Evolutionary conservation across 2,888 invertebrate species (phyloP), one percentile per base, ranked within the genome.

Genomic region (Campoletis raptor): DNA sequence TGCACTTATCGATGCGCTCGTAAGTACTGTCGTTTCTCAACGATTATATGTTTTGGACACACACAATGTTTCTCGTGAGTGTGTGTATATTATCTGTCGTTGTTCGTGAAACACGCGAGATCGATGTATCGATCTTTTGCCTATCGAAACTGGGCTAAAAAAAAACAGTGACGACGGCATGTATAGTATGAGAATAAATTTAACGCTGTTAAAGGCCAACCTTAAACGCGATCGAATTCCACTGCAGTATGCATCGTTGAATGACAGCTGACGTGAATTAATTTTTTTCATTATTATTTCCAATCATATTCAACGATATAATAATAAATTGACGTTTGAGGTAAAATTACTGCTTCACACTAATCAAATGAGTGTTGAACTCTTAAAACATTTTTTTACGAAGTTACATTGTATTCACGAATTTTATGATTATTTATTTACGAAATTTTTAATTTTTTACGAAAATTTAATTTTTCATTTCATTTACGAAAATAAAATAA

Each of bases 121-220:
- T 86, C 86, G 81, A 86, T 86, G 73, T 76, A 86, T 86, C 86
- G 86, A 86, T 86, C 76, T n/a, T 40, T 24, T 21, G 76, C 73
- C 72, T 73, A 67, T 77, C 52, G 67, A 30, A 83, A 86, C 77
- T 81, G 73, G 80, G 73, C 80, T 83, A 64, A 18, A 79, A 69
- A 52, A 61, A 30, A n/a, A 48, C n/a, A 54, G n/a, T 2, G 30
- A 10, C 21, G 24, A 30, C 15, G 61, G 30, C 42, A 66, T 40
- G 40, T 54, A 57, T 10, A 57, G 12, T 5, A 24, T 10, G 57
- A 57, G 76, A 77, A 76, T 57, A 66, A 83, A 72, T 81, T 77
- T 72, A 52, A 80, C 69, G 42, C 73, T 21, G 40, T 24, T 45
- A 37, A 18, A 64, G 69, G 36, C 12, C 30, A 21, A 66, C 61